Base-by-base conservation (phyloP, 2,113 vertebrate genomes). In the Rhegmatorhina hoffmannsi region DNA sequence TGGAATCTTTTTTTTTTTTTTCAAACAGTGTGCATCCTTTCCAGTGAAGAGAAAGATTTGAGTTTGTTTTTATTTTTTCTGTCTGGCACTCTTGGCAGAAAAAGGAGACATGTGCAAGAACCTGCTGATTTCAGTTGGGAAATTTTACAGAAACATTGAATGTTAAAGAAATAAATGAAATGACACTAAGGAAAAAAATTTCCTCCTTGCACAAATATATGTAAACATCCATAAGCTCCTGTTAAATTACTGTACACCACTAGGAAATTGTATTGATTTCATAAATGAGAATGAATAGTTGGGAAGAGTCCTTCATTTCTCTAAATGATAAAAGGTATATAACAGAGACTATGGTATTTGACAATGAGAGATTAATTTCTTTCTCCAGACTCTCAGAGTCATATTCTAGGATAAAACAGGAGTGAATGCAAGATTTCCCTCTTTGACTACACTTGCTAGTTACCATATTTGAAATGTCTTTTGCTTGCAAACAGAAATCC, bases 101-200 rank as follows among this genome's bases (percentile, higher is more conserved):
- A 63, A 58, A 88, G 8, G 5, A 19, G 13, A 28, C 6, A 19
- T 0, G 1, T 50, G 40, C 12, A 77, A 44, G 26, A 72, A 56
- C 12, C 25, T 79, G 29, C 11, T 84, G 38, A 26, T 85, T 44
- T 67, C 17, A 79, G 6, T 23, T 62, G 16, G 5, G 43, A 76
- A 87, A 68, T 66, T 64, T 90, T 79, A 62, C 33, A 84, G 28
- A 85, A 85, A 70, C 3, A 19, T 4, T 46, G 10, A 59, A 58
- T 50, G 12, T 50, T 64, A 58, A 73, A 73, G 10, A 36, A 83
- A 70, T 29, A 36, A 81, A 49, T 38, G 2, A 78, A 96, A 67
- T 58, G 1, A 9, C 0, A 5, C 2, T 40, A 21, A 9, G 8
- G 28, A 33, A 84, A 91, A 81, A 81, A 60, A 44, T 0, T 2